phyloP scores from a whole-genome alignment of 2,797 vertebrate genomes.

The Helicolenus hilgendorfi region DNA sequence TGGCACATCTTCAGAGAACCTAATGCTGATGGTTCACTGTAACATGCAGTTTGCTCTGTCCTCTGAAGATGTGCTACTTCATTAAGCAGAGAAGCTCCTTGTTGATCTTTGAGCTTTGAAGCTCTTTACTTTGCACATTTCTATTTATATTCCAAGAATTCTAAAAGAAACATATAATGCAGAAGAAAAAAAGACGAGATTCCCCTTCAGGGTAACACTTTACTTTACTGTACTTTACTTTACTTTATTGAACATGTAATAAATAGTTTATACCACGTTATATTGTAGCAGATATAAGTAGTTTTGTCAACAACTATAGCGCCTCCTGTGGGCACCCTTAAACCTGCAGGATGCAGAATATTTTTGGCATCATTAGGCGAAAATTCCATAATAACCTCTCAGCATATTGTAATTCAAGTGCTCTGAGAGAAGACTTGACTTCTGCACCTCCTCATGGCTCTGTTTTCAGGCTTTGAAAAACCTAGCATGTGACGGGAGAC shows the following conservation, averaged over 20 bases:
- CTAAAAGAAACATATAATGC: not conserved
- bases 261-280: not conserved
- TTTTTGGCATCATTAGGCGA: no score
- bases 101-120: conserved; percentile 31
- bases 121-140: conserved; percentile 10
- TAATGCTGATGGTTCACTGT: conserved; percentile 12
- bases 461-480: no score
- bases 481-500: no score
- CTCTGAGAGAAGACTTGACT: no score
- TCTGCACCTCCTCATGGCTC: no score
- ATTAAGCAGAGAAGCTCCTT: conserved; percentile 29
- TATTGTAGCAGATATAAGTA: not conserved
- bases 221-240: not conserved
- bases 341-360: no score
- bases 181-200: not conserved
- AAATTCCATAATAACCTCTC: no score
- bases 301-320: not conserved
- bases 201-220: not conserved
- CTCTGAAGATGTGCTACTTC: conserved; percentile 51
- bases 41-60: conserved; percentile 18
- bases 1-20: conserved; percentile 46
- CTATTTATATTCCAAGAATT: not conserved
- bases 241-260: no score
- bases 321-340: not conserved
- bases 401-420: no score